Percentiles rank a stretch among this genome's conserved stretches.
Conservation (phyloP, 1,140 invertebrate genomes). For the Linepithema humile region DNA sequence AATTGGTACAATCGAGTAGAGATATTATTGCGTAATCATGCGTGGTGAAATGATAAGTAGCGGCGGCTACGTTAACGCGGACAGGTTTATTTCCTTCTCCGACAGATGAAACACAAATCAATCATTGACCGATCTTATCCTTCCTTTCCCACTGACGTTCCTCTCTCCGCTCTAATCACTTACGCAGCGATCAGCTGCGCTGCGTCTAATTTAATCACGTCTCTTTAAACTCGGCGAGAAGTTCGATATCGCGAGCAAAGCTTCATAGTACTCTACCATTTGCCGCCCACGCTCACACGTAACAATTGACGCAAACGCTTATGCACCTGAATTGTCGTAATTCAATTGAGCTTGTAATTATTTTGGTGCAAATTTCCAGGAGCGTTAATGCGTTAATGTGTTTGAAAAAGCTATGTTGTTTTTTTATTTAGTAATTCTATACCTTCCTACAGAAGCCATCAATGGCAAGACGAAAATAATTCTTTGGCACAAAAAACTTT, state of each 20-base stretch:
- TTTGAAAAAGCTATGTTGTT: not conserved
- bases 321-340: conserved; percentile 3
- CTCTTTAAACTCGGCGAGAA: conserved; percentile 26
- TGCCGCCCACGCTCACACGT: not conserved
- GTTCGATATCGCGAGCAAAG: conserved; percentile 1
- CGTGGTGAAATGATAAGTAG: conserved; percentile 56
- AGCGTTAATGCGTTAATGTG: not conserved
- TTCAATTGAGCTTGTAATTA: not conserved
- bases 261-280: not conserved
- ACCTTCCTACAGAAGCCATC: not conserved
- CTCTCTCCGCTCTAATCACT: conserved; percentile 45
- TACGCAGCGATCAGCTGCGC: conserved; percentile 25
- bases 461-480: not conserved
- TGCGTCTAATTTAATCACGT: conserved; percentile 55
- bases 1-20: conserved; percentile 31
- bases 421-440: conserved; percentile 17
- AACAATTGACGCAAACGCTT: conserved; percentile 25
- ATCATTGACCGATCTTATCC: conserved; percentile 40
- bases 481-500: not conserved
- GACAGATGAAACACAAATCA: conserved; percentile 44
- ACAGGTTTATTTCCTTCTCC: conserved; percentile 57
- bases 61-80: conserved; percentile 47
- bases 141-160: conserved; percentile 45
- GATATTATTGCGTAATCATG: conserved; percentile 47
- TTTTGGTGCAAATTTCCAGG: not conserved